Percentiles rank a stretch among this genome's conserved stretches.
Conservation (phyloP, 2,113 vertebrate genomes). For the Rhabdornis inornatus region DNA sequence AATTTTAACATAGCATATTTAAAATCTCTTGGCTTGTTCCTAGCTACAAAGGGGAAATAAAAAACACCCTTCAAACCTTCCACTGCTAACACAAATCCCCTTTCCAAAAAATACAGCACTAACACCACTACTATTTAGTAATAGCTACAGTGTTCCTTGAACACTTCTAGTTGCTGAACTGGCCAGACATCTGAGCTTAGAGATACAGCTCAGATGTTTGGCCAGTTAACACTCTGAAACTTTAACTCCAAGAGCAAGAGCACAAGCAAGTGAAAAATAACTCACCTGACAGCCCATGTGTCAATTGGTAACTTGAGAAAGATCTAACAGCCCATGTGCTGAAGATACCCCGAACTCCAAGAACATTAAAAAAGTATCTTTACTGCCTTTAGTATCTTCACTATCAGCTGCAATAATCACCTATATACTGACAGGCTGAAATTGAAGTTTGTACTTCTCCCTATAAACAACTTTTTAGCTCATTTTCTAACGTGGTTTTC, state of each 20-base stretch:
- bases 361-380: not conserved
- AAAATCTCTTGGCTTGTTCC: not conserved
- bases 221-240: not conserved
- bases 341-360: not conserved
- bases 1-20: not conserved
- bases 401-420: not conserved
- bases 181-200: not conserved
- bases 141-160: not conserved
- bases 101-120: not conserved
- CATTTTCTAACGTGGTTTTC: not conserved
- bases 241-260: not conserved
- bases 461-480: not conserved
- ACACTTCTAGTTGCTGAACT: not conserved
- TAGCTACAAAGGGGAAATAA: not conserved
- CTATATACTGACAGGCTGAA: not conserved
- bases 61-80: not conserved
- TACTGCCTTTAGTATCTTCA: not conserved
- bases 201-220: not conserved
- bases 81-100: not conserved
- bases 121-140: not conserved
- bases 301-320: conserved; percentile 17
- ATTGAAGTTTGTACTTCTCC: not conserved
- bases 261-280: not conserved
- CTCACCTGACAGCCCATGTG: not conserved
- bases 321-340: not conserved